A percentile compares a stretch with the other conserved stretches of the same genome.
These are phyloP conservation scores for Coregonus sp. DNA, from an alignment of 2,797 vertebrate genomes.

Conservation along the genomic window DNA sequence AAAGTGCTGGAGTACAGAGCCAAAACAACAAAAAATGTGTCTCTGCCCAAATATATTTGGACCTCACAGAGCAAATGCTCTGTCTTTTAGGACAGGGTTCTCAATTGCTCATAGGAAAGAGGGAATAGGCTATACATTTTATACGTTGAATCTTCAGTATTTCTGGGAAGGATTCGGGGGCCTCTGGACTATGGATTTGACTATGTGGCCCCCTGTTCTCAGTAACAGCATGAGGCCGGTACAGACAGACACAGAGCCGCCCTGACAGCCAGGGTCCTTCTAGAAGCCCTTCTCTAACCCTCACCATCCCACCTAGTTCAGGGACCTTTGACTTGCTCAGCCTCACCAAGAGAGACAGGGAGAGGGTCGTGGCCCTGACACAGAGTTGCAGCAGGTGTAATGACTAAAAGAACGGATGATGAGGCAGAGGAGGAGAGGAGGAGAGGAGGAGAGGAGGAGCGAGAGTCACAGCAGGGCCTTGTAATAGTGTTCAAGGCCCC, in stretches of 20 bases:
- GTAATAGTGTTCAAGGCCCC: slow-evolving; percentile 35
- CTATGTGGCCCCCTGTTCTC: too few species aligned
- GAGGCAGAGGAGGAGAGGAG: slow-evolving; percentile 13
- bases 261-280: too few species aligned
- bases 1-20: too few species aligned
- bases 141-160: background rate
- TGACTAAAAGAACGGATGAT: slow-evolving; percentile 14
- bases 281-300: slow-evolving; percentile 22
- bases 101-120: slow-evolving; percentile 27
- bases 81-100: slow-evolving; percentile 29
- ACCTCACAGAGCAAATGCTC: background rate
- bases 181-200: too few species aligned
- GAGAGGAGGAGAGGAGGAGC: slow-evolving; percentile 11
- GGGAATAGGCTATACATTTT: background rate
- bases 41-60: too few species aligned
- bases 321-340: slow-evolving; percentile 21
- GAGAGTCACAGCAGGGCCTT: slow-evolving; percentile 11
- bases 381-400: slow-evolving; percentile 34
- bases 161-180: too few species aligned
- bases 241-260: too few species aligned
- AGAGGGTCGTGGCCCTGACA: background rate
- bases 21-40: too few species aligned
- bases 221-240: too few species aligned
- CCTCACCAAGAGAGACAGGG: slow-evolving; percentile 22
- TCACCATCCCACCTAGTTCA: slow-evolving; percentile 10